Conservation (phyloP, 1,140 invertebrate species). For the Micrasema longulum region DNA sequence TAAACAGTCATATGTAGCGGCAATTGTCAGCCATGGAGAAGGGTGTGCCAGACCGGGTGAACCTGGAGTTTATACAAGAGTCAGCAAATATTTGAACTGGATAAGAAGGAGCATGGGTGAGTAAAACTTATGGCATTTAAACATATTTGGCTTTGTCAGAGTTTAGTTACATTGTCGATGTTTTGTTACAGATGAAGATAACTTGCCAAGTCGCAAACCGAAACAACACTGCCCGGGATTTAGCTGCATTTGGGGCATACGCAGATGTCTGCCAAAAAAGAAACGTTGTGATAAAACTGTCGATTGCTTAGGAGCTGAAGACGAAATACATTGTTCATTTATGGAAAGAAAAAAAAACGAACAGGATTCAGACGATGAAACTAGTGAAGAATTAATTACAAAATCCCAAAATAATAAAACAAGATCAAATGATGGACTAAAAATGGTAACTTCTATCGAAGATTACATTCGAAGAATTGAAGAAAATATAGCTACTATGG, state of each 20-base stretch:
- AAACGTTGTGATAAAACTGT: slow-evolving; percentile 77
- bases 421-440: not conserved
- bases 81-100: slow-evolving; percentile 80
- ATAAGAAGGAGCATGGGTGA: slow-evolving; percentile 71
- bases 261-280: slow-evolving; percentile 75
- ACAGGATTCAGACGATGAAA: not conserved
- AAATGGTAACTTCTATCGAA: slow-evolving; percentile 1
- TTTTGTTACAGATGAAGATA: slow-evolving; percentile 63
- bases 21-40: slow-evolving; percentile 84
- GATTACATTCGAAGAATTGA: slow-evolving; percentile 18
- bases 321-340: slow-evolving; percentile 75
- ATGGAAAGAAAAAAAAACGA: slow-evolving; percentile 1
- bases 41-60: slow-evolving; percentile 82
- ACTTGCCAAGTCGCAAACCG: slow-evolving; percentile 66
- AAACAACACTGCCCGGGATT: slow-evolving; percentile 77
- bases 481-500: slow-evolving; percentile 8
- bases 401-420: not conserved
- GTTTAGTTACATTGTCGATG: too few species aligned
- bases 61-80: slow-evolving; percentile 86
- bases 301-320: slow-evolving; percentile 81
- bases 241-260: slow-evolving; percentile 71
- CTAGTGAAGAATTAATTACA: not conserved
- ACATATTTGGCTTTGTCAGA: not conserved
- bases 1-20: slow-evolving; percentile 79
- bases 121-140: slow-evolving; percentile 42